Evolutionary conservation across 2,113 vertebrate genomes (phyloP).

Genomic region (Nerophis lumbriciformis): DNA sequence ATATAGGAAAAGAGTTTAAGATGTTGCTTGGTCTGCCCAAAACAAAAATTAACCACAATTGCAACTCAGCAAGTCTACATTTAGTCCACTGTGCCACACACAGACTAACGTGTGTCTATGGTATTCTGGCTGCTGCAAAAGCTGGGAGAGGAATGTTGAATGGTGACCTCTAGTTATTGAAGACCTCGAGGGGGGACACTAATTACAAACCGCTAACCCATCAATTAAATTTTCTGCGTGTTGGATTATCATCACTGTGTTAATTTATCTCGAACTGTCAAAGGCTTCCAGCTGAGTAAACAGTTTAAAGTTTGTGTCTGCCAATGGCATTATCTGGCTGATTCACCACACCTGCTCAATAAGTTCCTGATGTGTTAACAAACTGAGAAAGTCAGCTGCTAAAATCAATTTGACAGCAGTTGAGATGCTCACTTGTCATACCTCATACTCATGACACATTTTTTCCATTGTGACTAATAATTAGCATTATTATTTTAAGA

Average conservation of each 20-base stretch:
- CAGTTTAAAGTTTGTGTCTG: conserved; percentile 20
- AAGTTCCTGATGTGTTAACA: conserved; percentile 18
- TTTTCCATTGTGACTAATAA: too few relatives aligned
- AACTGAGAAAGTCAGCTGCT: conserved; percentile 14
- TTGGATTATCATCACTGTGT: conserved; percentile 48
- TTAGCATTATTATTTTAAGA: too few relatives aligned
- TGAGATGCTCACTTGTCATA: background rate
- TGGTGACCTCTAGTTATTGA: conserved; percentile 45
- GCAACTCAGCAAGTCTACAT: conserved; percentile 43
- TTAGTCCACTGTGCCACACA: conserved; percentile 56
- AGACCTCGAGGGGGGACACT: conserved; percentile 39
- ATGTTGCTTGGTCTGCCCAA: conserved; percentile 21
- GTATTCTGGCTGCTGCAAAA: conserved; percentile 29
- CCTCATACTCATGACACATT: conserved; percentile 11
- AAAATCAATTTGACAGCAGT: conserved; percentile 3
- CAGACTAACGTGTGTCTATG: conserved; percentile 35
- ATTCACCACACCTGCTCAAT: background rate
- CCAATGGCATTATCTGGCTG: background rate
- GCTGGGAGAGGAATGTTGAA: conserved; percentile 37
- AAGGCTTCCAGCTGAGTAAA: conserved; percentile 50
- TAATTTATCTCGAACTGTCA: conserved; percentile 27
- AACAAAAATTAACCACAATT: conserved; percentile 31
- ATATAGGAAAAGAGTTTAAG: conserved; percentile 18
- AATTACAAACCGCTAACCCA: conserved; percentile 54
- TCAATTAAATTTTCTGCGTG: conserved; percentile 37